Evolutionary conservation across 1,140 invertebrate genomes (phyloP), one percentile per base, ranked within the genome.

Genomic region (Monomorium pharaonis): DNA sequence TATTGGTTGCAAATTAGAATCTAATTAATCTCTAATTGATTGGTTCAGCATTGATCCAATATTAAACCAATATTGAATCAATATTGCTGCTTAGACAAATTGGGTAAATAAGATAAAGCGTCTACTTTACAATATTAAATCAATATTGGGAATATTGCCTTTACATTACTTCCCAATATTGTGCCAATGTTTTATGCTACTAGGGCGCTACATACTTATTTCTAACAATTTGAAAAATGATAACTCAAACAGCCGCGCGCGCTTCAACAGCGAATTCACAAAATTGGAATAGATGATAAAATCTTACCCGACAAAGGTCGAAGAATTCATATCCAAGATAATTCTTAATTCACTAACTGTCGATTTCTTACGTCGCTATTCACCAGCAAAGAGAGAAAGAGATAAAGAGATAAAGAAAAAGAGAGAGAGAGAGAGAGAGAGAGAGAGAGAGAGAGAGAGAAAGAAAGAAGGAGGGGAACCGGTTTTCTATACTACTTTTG

Each of bases 281-380:
- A 24, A 14, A 21, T 49, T 7, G 30, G 6, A 56, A 60, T 56
- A 86, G 81, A 65, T 47, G 16, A 63, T 21, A 14, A 69, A 49
- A 10, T 70, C 92, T 93, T 92, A 93, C 92, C 88, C 91, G 47
- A 86, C 51, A 49, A 85, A 63, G n/a, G 89, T 89, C 54, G 91
- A 86, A 33, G 91, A 91, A 83, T 85, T 90, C 91, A 92, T 92
- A 60, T 69, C 85, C 75, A 49, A 54, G 12, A 75, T 56, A 70
- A 70, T 47, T 70, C 24, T 74, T 51, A 76, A 84, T 86, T 72
- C 86, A 69, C 51, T 78, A 69, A 72, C 54, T 72, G 75, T 62
- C 51, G 78, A 78, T 84, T 88, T 42, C 65, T 51, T 70, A 75
- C 58, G 84, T 47, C 84, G 75, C 77, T 90, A 89, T 86, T 81